Conservation (phyloP, 2,113 vertebrate species). For the Gavia stellata region DNA sequence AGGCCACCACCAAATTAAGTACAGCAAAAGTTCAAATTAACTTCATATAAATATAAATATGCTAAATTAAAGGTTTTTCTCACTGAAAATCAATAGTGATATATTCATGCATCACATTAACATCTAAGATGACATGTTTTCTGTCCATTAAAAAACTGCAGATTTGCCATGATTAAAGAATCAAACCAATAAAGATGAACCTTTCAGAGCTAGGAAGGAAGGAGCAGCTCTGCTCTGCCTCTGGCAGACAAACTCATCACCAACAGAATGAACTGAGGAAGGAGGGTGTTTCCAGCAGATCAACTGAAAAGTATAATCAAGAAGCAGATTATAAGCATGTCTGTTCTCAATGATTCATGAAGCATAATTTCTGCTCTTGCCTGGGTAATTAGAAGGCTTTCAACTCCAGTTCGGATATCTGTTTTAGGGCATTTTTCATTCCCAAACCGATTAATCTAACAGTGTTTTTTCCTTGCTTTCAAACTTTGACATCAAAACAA, state of each 20-base stretch:
- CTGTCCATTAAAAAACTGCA: neutral
- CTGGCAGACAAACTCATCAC: neutral
- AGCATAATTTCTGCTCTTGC: slow-evolving; percentile 34
- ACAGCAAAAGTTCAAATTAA: neutral
- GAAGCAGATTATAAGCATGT: slow-evolving; percentile 28
- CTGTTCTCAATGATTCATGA: slow-evolving; percentile 60
- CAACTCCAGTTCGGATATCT: neutral
- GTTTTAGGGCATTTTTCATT: neutral
- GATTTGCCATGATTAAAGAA: slow-evolving; percentile 18
- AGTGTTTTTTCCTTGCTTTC: neutral
- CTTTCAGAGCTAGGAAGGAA: neutral
- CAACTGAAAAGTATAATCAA: slow-evolving; percentile 37
- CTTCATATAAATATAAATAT: slow-evolving; percentile 33
- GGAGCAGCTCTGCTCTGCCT: neutral
- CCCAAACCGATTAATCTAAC: neutral
- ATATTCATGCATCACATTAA: neutral
- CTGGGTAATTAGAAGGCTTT: slow-evolving; percentile 7
- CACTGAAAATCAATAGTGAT: slow-evolving; percentile 23
- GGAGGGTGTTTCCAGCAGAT: slow-evolving; percentile 18
- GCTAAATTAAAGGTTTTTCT: slow-evolving; percentile 22
- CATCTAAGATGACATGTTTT: neutral
- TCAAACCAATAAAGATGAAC: neutral
- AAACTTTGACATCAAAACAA: neutral
- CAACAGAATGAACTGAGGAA: slow-evolving; percentile 4
- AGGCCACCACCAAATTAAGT: slow-evolving; percentile 25